Base-by-base conservation (phyloP, 2,113 vertebrate genomes). In the Fulica atra region DNA sequence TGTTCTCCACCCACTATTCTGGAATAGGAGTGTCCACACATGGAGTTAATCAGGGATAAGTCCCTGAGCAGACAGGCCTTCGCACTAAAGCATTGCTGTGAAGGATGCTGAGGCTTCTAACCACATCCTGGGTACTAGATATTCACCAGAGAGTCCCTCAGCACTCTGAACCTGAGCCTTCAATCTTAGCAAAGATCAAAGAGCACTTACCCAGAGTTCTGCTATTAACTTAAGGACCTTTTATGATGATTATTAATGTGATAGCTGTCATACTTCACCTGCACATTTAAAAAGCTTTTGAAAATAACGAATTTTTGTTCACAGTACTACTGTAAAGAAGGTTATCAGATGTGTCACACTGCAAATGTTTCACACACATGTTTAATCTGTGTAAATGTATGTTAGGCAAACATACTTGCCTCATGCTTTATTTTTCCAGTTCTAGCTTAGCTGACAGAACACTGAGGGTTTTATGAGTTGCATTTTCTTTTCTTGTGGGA, bases 11-110 rank as follows among this genome's bases (percentile, higher is more conserved):
- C 86, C 90, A 86, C 31, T 92, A 29, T 93, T 89, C 44, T 95
- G 89, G 86, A 94, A 92, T 40, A 69, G 56, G 51, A 89, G 31
- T 59, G 61, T 90, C 57, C 76, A 92, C 93, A 96, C 29, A 88
- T 95, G 93, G 92, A 95, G 16, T 93, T 94, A 93, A 93, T 96
- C 60, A 96, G n/a, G 40, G 16, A 1, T 60, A 77, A 88, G n/a
- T 80, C 66, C 57, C 66, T 46, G 2, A 28, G 26, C 56, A 76
- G 91, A 59, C 82, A 64, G 86, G 16, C 13, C 46, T 26, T 91
- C 64, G 78, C 38, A 56, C 25, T 95, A 33, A 92, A 77, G 4
- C 26, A 24, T 5, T 9, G 31, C 19, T 94, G 50, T 79, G 65
- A 78, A 81, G 19, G 82, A 88, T 86, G 35, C 60, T 84, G 80